Evolutionary conservation across 2,888 invertebrate genomes (phyloP), one percentile per base, ranked within the genome.

Genomic region (Agrotis puta): DNA sequence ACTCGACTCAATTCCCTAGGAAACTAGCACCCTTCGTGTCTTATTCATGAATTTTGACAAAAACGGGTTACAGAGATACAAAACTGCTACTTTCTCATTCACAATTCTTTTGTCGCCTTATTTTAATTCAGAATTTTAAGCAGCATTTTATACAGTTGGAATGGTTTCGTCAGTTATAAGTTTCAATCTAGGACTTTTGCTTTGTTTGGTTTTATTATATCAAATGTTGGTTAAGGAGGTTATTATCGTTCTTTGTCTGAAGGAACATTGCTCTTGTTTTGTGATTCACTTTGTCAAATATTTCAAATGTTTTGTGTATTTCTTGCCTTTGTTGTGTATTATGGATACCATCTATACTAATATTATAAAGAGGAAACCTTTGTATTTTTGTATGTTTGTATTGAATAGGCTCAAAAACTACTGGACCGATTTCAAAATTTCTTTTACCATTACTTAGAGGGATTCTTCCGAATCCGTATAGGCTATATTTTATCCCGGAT

Each of bases 1-100:
- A 86, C 79, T 83, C 74, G 50, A 73, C 82, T 79, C 84, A 81
- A 85, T 85, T 86, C 82, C 74, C 64, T 50, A 53, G 61, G 76
- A 80, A 87, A 87, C 82, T 88, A 88, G 81, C 82, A 77, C 83
- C 79, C 79, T 83, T 74, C 78, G 71, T 82, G 84, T 81, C 82
- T 86, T 88, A 88, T 89, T 89, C 89, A 89, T 89, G 89, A 89
- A 81, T 79, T 86, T 79, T 82, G 85, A 87, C 87, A 85, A 78
- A 86, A 81, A 83, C 76, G 83, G 86, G 85, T 84, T 85, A 86
- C 69, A 75, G 47, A 78, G 74, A 83, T 79, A 86, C 86, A 86
- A 85, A 85, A 85, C 85, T 83, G 81, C 75, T 73, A 79, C 81
- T 85, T 83, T 84, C 78, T 86, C 79, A 85, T 85, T 81, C 77